phyloP scores from a whole-genome alignment of 2,113 vertebrate genomes.

The Jaculus jaculus region DNA sequence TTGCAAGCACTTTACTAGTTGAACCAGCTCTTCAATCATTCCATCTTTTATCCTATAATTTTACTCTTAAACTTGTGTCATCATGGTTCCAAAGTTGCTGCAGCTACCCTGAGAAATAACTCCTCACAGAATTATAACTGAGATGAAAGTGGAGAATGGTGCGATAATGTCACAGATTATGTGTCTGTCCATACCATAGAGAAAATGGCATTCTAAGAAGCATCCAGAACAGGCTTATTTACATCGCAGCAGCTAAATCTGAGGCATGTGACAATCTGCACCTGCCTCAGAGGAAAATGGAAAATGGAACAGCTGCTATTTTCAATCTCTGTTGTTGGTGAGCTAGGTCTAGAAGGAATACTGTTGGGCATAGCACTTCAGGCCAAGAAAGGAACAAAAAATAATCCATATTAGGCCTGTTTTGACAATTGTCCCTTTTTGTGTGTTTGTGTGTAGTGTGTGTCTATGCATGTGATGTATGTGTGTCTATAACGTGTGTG shows the following conservation, averaged over 20 bases:
- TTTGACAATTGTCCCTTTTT: too few relatives aligned
- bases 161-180: background rate
- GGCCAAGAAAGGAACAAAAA: background rate
- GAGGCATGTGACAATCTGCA: too few relatives aligned
- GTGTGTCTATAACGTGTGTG: too few relatives aligned
- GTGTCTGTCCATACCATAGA: background rate
- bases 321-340: background rate
- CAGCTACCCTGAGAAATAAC: background rate
- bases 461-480: too few relatives aligned
- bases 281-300: background rate
- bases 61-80: background rate
- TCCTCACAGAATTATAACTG: background rate
- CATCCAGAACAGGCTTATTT: background rate
- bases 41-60: background rate
- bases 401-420: too few relatives aligned
- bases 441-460: too few relatives aligned
- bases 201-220: background rate
- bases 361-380: background rate
- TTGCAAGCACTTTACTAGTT: too few relatives aligned
- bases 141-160: background rate
- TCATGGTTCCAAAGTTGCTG: background rate
- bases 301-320: background rate
- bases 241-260: background rate
- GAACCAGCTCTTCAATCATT: too few relatives aligned
- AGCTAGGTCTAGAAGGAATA: background rate